These are phyloP conservation scores for Apamea anceps DNA, from an alignment of 2,888 invertebrate species.

Conservation along the genomic window DNA sequence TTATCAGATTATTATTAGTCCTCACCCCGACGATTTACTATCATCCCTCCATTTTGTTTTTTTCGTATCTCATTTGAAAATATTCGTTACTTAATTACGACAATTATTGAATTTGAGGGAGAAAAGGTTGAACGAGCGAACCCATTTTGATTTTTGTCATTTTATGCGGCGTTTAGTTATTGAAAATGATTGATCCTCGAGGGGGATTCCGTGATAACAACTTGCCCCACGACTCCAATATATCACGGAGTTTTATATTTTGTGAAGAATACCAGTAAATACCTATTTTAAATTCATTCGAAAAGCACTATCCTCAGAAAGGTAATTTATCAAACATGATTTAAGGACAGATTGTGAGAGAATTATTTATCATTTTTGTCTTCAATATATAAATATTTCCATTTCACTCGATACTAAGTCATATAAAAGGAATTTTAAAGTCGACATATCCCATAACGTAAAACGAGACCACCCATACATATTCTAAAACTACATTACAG, in stretches of 20 bases:
- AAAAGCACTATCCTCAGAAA: not conserved
- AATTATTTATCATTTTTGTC: not conserved
- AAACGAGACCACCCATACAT: not conserved
- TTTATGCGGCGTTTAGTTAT: constrained; percentile 58
- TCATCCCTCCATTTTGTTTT: constrained; percentile 46
- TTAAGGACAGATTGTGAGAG: not conserved
- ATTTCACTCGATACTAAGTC: not conserved
- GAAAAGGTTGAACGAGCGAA: constrained; percentile 27
- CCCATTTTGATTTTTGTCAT: constrained; percentile 47
- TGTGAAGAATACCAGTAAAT: constrained; percentile 21
- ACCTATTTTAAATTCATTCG: constrained; percentile 28
- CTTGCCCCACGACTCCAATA: constrained; percentile 46
- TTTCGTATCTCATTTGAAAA: constrained; percentile 18
- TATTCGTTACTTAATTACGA: constrained; percentile 52
- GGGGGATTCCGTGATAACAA: constrained; percentile 55
- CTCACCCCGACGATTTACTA: constrained; percentile 55
- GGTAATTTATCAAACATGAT: constrained; percentile 20
- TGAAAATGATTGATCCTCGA: constrained; percentile 64
- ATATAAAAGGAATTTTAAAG: constrained; percentile 1
- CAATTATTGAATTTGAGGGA: constrained; percentile 44
- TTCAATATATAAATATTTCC: not conserved
- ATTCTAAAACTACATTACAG: constrained; percentile 24
- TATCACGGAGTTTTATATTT: constrained; percentile 44
- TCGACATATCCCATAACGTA: not conserved
- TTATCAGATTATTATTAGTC: constrained; percentile 65